A percentile compares a stretch with the other conserved stretches of the same genome.
These are phyloP conservation scores for Zaprionus capensis DNA, from an alignment of 1,140 invertebrate genomes.

Conservation along the genomic window DNA sequence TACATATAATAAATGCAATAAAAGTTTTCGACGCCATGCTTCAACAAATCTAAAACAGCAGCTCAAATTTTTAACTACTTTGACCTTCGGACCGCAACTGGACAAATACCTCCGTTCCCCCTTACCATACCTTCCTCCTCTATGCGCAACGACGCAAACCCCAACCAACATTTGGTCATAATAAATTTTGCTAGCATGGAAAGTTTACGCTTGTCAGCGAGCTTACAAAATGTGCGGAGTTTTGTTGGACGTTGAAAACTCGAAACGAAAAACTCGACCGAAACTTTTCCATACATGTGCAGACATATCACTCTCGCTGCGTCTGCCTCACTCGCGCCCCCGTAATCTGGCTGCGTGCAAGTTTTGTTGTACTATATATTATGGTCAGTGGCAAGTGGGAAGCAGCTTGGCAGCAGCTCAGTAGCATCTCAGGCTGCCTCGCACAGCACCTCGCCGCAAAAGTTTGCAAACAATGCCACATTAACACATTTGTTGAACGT, in stretches of 20 bases:
- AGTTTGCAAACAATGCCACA: constrained; percentile 80
- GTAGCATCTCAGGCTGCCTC: constrained; percentile 20
- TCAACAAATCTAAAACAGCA: constrained; percentile 63
- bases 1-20: constrained; percentile 53
- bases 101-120: not conserved
- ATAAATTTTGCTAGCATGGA: constrained; percentile 66
- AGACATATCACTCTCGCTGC: constrained; percentile 70
- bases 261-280: constrained; percentile 49
- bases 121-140: not conserved
- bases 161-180: constrained; percentile 45
- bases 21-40: constrained; percentile 49
- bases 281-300: constrained; percentile 66
- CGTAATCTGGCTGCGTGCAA: constrained; percentile 14
- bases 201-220: constrained; percentile 78
- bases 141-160: not conserved
- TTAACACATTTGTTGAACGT: constrained; percentile 83
- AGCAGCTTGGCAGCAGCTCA: constrained; percentile 29
- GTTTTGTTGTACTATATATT: constrained; percentile 72
- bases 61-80: constrained; percentile 72
- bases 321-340: constrained; percentile 5
- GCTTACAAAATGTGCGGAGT: constrained; percentile 60
- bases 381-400: constrained; percentile 67
- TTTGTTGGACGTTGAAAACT: constrained; percentile 58
- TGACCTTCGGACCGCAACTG: constrained; percentile 59
- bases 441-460: constrained; percentile 52